Evolutionary conservation across 1,140 invertebrate species (phyloP).

Genomic region (Lerema accius): DNA sequence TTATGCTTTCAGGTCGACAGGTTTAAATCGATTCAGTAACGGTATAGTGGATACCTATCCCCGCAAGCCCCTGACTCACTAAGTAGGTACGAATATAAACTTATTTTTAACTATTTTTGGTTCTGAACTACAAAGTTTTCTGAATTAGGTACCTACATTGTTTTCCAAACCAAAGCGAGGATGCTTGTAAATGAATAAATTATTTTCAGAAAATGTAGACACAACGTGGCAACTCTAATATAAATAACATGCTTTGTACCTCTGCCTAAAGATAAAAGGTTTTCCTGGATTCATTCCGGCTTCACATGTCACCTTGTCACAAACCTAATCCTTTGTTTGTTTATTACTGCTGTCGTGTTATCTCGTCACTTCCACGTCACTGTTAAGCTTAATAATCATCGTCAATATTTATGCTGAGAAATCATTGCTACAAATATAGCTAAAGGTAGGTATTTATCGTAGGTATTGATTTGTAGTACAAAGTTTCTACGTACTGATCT

Average conservation of each 20-base stretch:
- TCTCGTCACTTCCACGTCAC: neutral
- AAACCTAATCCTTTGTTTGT: slow-evolving; percentile 1
- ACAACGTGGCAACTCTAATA: neutral
- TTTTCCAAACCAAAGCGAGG: neutral
- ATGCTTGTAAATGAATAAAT: neutral
- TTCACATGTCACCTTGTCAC: neutral
- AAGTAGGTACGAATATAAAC: too few species aligned
- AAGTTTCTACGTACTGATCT: too few species aligned
- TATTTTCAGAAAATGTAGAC: neutral
- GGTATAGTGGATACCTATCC: too few species aligned
- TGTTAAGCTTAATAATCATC: neutral
- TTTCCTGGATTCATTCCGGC: neutral
- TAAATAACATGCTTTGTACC: neutral
- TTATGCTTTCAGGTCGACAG: too few species aligned
- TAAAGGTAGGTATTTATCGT: too few species aligned
- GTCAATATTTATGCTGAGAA: neutral
- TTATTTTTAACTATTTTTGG: too few species aligned
- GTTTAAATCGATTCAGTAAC: too few species aligned
- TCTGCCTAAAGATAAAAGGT: neutral
- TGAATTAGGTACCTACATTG: too few species aligned
- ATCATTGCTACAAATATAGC: too few species aligned
- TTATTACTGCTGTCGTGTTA: slow-evolving; percentile 1
- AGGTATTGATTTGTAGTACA: too few species aligned
- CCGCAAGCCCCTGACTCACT: too few species aligned
- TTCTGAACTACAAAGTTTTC: too few species aligned